Percentiles rank a stretch among this genome's conserved stretches.
phyloP scores from a whole-genome alignment of 2,888 invertebrate species.

The Enoplolaimus lenunculus region DNA sequence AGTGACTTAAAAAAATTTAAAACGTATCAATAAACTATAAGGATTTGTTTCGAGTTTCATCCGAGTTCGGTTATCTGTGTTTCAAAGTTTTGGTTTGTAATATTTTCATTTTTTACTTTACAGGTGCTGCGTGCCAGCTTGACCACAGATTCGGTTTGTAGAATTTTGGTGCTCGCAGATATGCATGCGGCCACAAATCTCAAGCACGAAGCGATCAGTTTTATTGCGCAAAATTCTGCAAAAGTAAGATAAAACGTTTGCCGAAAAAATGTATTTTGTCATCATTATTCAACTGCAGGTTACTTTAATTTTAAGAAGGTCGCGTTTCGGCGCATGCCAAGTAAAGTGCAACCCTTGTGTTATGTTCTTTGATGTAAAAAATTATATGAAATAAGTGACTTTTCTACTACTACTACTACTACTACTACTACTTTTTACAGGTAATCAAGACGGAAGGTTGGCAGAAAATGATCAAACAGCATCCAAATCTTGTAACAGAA shows the following conservation, averaged over 20 bases:
- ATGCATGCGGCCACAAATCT: constrained; percentile 33
- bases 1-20: no score
- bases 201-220: constrained; percentile 34
- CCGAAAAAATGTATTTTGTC: no score
- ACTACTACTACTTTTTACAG: constrained; percentile 7
- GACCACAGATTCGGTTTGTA: constrained; percentile 32
- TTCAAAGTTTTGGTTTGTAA: constrained; percentile 22
- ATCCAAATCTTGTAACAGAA: constrained; percentile 31
- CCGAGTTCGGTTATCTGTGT: no score
- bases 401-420: neutral
- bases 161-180: constrained; percentile 33
- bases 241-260: no score
- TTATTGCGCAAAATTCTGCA: constrained; percentile 29
- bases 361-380: no score
- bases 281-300: no score
- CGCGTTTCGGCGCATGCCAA: no score
- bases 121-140: constrained; percentile 31
- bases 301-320: no score
- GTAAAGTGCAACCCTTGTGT: no score
- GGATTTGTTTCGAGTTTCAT: no score
- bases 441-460: constrained; percentile 34
- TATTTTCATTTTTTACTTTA: constrained; percentile 25
- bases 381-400: no score
- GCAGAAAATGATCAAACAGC: constrained; percentile 28
- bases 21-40: no score